Conservation (phyloP, 2,888 invertebrate species). For the Tinea trinotella region DNA sequence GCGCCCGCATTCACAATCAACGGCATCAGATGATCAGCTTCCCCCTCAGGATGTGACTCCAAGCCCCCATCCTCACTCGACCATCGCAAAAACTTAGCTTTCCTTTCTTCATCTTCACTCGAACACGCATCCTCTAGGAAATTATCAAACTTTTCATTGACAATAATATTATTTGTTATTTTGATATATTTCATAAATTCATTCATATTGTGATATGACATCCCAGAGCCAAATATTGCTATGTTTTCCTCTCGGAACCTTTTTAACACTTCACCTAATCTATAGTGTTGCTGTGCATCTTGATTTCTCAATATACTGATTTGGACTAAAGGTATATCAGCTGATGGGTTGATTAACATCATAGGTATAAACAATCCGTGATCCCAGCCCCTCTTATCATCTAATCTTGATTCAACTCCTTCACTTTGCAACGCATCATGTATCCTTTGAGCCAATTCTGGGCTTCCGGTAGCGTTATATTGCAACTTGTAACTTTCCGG, state of each 20-base stretch:
- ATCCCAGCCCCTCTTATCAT: slow-evolving; percentile 39
- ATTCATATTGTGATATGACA: slow-evolving; percentile 36
- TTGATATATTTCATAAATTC: slow-evolving; percentile 24
- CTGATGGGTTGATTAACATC: slow-evolving; percentile 40
- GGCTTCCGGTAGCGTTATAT: slow-evolving; percentile 34
- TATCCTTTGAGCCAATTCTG: slow-evolving; percentile 31
- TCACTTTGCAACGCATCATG: slow-evolving; percentile 32
- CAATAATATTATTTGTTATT: slow-evolving; percentile 24
- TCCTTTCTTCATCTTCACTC: slow-evolving; percentile 21
- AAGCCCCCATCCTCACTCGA: slow-evolving; percentile 27
- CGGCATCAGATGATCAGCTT: slow-evolving; percentile 42
- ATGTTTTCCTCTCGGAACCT: slow-evolving; percentile 35
- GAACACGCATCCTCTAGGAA: slow-evolving; percentile 30
- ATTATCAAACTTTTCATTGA: slow-evolving; percentile 29
- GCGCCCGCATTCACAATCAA: slow-evolving; percentile 37
- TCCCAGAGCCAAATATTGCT: slow-evolving; percentile 39
- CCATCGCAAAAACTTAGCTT: slow-evolving; percentile 30
- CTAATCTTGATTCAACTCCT: slow-evolving; percentile 31
- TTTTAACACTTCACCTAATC: slow-evolving; percentile 33
- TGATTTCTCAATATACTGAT: slow-evolving; percentile 37
- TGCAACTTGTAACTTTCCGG: slow-evolving; percentile 36
- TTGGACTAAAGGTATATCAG: slow-evolving; percentile 38
- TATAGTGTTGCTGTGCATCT: slow-evolving; percentile 32
- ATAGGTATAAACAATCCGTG: slow-evolving; percentile 44
- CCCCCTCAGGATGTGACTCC: slow-evolving; percentile 31